Base-by-base conservation (phyloP, 2,113 vertebrate genomes). In the Chlamydotis undulata region DNA sequence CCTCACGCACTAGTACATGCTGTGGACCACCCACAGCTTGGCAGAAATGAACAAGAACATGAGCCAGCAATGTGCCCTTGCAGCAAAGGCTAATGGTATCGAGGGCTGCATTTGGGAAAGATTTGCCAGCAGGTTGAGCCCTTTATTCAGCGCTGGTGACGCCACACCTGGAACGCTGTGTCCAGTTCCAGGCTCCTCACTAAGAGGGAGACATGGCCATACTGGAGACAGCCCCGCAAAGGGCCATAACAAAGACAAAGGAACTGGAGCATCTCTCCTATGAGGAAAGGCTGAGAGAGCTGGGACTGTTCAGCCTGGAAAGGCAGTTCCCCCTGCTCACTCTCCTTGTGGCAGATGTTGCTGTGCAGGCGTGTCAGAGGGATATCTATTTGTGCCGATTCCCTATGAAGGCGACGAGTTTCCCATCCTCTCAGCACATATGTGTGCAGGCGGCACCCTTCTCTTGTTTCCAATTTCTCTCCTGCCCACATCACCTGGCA, bases 381-480 rank as follows among this genome's bases (percentile, higher is more conserved):
- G 35, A n/a, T 13, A 9, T 17, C 41, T 5, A 12, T 16, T 35
- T 26, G 7, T 22, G n/a, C 49, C 6, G 28, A 22, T 26, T 41
- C 26, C 39, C 64, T 14, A 23, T 7, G 6, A n/a, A 43, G 23
- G 8, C 13, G 0, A 2, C 2, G 2, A 47, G 35, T 3, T 22
- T 11, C 39, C 33, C 14, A n/a, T 6, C 5, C 8, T 8, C n/a
- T 33, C 43, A 26, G n/a, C 28, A 28, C 0, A 1, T 21, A 26
- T 4, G 16, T 15, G 28, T 61, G 55, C 59, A n/a, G 35, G 28
- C 5, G 23, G 60, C 17, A 6, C 18, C 55, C 24, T 64, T 55
- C 45, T 37, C 14, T 9, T 61, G 14, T 21, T 82, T 49, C 37
- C 29, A 49, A 23, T n/a, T 2, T 19, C 21, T 33, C 19, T 90